phyloP scores from a whole-genome alignment of 2,113 vertebrate genomes.

The Pelecanus crispus region DNA sequence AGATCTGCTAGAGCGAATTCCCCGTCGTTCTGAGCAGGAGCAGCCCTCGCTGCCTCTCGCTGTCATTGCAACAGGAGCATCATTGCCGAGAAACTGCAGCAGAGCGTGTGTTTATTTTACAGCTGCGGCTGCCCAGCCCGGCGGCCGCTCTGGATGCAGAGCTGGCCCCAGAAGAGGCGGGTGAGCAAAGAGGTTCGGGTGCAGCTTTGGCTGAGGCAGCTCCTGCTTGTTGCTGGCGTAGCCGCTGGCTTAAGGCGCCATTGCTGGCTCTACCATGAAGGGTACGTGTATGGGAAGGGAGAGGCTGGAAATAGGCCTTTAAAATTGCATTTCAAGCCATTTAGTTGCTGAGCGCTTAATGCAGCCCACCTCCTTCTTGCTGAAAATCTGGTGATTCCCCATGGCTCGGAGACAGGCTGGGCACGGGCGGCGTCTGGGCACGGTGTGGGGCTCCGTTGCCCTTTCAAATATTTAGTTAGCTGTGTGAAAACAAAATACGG shows the following conservation, averaged over 20 bases:
- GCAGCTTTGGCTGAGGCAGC: not conserved
- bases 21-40: not conserved
- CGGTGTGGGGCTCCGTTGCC: rapidly evolving
- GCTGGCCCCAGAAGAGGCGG: not conserved
- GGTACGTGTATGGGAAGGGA: rapidly evolving
- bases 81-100: not conserved
- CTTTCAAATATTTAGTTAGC: not conserved
- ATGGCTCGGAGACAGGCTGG: not conserved
- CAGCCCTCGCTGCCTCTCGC: not conserved
- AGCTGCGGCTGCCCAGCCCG: not conserved
- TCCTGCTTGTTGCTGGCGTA: not conserved
- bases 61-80: not conserved
- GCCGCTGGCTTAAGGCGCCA: rapidly evolving
- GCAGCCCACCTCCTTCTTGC: not conserved
- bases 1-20: not conserved
- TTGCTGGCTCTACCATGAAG: rapidly evolving
- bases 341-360: not conserved
- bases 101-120: rapidly evolving
- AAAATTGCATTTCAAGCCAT: not conserved
- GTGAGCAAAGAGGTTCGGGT: not conserved
- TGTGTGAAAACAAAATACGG: not conserved
- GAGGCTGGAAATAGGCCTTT: not conserved
- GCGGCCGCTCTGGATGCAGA: not conserved
- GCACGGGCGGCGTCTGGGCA: not conserved
- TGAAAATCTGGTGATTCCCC: not conserved